Evolutionary conservation across 2,797 vertebrate genomes (phyloP), one percentile per base, ranked within the genome.

Genomic region (Hypotaenidia okinawae): DNA sequence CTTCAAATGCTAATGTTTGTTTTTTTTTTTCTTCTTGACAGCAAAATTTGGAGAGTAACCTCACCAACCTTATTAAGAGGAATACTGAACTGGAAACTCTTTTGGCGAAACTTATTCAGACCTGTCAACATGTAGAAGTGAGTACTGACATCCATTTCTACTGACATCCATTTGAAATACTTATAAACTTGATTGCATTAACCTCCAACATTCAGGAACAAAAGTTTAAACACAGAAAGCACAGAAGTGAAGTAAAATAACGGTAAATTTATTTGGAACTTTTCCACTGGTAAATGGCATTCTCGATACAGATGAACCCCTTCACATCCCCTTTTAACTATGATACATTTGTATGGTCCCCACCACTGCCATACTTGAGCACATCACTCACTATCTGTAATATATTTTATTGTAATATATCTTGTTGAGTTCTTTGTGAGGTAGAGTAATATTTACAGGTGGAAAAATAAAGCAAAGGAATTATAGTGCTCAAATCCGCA

Each of bases 61-160:
- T 99, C 96, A 98, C 98, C 97, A 99, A 97, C 97, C 98, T 99
- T 97, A 99, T 99, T 97, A 99, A 99, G 98, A 99, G 99, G 97
- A 99, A 99, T 97, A 99, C 99, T 41, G 99, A 99, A 97, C 98
- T 99, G 98, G 99, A 99, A 98, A 99, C 98, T 87, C 98, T 99
- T 95, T 98, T 99, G 98, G 99, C 99, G 35, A 99, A 99, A 97
- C 98, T 99, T 94, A 99, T 99, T 97, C 99, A 99, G 98, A 99
- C 99, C 74, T 99, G 99, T 97, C 99, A 99, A 74, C 99, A 99
- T 52, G 99, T 99, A 84, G 99, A 99, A 98, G 99, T 99, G 97
- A 98, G 98, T 97, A 78, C 88, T 67, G 27, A 73, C 22, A 21
- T 88, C 16, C 8, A 24, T 52, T n/a, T 84, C 49, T 97, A 78